Percentiles rank a stretch among this genome's conserved stretches.
Conservation (phyloP, 2,113 vertebrate genomes). For the Cyphomyrus plagiostoma region DNA sequence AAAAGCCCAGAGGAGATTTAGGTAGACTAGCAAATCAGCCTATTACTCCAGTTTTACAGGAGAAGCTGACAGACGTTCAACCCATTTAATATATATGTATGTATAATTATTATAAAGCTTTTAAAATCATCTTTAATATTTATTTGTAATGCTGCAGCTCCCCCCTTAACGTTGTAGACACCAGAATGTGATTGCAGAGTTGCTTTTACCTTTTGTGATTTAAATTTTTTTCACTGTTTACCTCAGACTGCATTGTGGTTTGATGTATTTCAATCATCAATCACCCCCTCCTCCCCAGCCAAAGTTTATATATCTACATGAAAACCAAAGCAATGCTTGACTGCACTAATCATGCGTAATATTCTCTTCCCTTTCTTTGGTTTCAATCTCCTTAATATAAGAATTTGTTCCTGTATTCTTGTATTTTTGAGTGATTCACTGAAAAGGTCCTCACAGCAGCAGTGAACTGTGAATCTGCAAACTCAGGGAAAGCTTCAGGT, state of each 20-base stretch:
- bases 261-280: slow-evolving; percentile 22
- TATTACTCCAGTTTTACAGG: slow-evolving; percentile 67
- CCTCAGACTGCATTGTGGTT: slow-evolving; percentile 12
- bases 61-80: slow-evolving; percentile 58
- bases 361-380: slow-evolving; percentile 25
- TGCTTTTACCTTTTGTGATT: background rate
- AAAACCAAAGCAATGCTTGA: slow-evolving; percentile 58
- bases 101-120: slow-evolving; percentile 57
- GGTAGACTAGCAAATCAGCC: slow-evolving; percentile 58
- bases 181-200: background rate
- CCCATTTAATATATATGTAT: slow-evolving; percentile 67
- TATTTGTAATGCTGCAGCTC: slow-evolving; percentile 59
- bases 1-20: slow-evolving; percentile 48
- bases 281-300: slow-evolving; percentile 23
- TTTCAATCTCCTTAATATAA: slow-evolving; percentile 28
- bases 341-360: slow-evolving; percentile 57
- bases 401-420: slow-evolving; percentile 40
- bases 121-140: slow-evolving; percentile 57
- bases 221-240: background rate
- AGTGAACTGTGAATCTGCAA: slow-evolving; percentile 49
- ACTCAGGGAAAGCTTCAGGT: slow-evolving; percentile 60
- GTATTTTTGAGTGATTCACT: slow-evolving; percentile 35
- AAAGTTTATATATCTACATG: slow-evolving; percentile 29
- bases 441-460: slow-evolving; percentile 28
- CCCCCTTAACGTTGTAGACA: slow-evolving; percentile 29